Conservation (phyloP, 92 coral and sea anemone genomes). For the Bergia puertoricense region DNA sequence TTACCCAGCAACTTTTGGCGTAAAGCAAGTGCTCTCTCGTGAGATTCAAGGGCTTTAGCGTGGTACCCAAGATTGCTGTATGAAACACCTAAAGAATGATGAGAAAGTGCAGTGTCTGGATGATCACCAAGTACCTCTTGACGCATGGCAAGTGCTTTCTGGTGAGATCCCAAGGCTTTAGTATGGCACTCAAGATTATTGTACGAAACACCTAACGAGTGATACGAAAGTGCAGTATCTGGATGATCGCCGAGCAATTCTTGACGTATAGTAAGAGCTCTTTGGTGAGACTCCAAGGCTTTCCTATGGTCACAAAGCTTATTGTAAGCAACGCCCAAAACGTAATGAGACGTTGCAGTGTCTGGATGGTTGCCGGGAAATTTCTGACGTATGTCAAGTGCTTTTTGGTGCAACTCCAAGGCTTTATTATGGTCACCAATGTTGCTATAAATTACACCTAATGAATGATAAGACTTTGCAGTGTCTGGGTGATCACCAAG, state of each 20-base stretch:
- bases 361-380: background rate
- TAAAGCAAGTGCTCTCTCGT: background rate
- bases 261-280: background rate
- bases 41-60: background rate
- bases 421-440: background rate
- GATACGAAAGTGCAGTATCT: slow-evolving; percentile 2
- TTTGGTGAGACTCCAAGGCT: background rate
- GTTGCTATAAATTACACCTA: background rate
- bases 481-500: slow-evolving; percentile 8
- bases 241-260: background rate
- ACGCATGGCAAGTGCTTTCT: background rate
- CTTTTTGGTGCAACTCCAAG: background rate
- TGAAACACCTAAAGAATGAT: background rate
- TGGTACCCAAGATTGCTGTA: background rate
- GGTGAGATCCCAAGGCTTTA: background rate
- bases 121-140: slow-evolving; percentile 10
- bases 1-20: background rate
- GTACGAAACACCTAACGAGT: background rate
- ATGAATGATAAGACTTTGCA: background rate
- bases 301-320: background rate
- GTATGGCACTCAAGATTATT: background rate
- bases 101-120: background rate
- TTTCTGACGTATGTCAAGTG: background rate
- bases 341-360: slow-evolving; percentile 9
- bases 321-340: background rate